Conservation (phyloP, 2,113 vertebrate species). For the Nesogale talazaci region DNA sequence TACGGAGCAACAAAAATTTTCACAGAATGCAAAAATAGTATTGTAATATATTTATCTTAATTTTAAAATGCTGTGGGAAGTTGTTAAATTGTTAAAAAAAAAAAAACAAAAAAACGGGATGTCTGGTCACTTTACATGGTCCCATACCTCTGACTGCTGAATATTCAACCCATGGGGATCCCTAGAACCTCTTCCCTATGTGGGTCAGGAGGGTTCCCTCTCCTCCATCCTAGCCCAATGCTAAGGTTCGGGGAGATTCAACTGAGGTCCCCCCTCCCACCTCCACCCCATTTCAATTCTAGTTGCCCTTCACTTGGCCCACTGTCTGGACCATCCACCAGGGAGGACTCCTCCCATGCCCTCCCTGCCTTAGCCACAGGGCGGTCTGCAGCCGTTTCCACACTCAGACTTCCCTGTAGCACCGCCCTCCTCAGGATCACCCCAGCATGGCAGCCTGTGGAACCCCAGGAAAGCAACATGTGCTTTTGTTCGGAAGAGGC, state of each 20-base stretch:
- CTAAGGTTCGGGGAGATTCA: not conserved
- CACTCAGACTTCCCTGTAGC: not conserved
- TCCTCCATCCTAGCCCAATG: not conserved
- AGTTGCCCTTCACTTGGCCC: not conserved
- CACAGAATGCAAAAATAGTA: no score
- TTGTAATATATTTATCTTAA: no score
- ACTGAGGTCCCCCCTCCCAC: not conserved
- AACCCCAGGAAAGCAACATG: not conserved
- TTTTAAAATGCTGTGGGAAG: no score
- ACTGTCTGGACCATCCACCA: not conserved
- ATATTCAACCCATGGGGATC: not conserved
- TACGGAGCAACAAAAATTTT: no score
- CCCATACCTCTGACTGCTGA: not conserved
- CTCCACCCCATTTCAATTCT: not conserved
- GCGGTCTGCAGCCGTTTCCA: not conserved
- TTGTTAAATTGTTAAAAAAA: no score
- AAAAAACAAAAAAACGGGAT: no score
- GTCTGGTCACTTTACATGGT: no score
- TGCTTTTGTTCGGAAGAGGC: no score
- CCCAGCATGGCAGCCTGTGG: accelerated
- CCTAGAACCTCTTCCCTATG: not conserved
- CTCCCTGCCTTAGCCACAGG: not conserved
- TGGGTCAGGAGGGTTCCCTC: not conserved
- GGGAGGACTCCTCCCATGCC: not conserved
- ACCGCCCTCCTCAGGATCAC: not conserved